Percentiles rank a stretch among this genome's conserved stretches.
Conservation (phyloP, 1,140 invertebrate genomes). For the Luehdorfia chinensis region DNA sequence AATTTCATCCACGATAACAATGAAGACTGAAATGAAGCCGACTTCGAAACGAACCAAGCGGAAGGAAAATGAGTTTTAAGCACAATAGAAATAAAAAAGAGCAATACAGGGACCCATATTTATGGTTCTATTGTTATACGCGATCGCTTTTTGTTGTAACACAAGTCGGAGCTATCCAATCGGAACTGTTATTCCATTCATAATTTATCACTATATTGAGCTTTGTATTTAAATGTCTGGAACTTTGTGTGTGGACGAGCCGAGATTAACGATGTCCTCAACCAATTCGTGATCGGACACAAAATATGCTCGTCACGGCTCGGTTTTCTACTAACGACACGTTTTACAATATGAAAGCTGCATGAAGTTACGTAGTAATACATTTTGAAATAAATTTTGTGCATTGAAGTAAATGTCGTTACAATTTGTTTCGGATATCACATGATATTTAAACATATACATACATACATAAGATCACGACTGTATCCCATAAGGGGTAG, state of each 20-base stretch:
- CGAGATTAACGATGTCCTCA: constrained; percentile 47
- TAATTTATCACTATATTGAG: constrained; percentile 62
- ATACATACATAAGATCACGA: no score
- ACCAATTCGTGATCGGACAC: constrained; percentile 54
- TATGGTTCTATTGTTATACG: constrained; percentile 62
- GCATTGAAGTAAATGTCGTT: not conserved
- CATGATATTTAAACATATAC: no score
- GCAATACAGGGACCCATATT: constrained; percentile 56
- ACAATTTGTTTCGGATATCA: constrained; percentile 9
- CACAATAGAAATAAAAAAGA: constrained; percentile 50
- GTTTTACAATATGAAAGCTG: no score
- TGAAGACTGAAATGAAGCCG: constrained; percentile 38
- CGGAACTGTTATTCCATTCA: constrained; percentile 60
- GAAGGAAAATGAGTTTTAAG: constrained; percentile 37
- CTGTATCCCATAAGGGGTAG: no score
- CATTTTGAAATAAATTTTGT: no score
- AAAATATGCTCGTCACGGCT: constrained; percentile 49
- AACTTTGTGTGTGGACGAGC: constrained; percentile 43
- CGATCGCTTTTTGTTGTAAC: constrained; percentile 53
- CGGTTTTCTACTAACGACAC: no score
- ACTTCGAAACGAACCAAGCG: constrained; percentile 38
- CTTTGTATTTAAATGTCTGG: constrained; percentile 64
- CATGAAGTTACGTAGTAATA: no score
- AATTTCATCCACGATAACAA: constrained; percentile 46
- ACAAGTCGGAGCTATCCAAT: constrained; percentile 51